A percentile compares a stretch with the other conserved stretches of the same genome.
These are phyloP conservation scores for Pygoscelis adeliae DNA, from an alignment of 2,113 vertebrate genomes.

Conservation along the genomic window DNA sequence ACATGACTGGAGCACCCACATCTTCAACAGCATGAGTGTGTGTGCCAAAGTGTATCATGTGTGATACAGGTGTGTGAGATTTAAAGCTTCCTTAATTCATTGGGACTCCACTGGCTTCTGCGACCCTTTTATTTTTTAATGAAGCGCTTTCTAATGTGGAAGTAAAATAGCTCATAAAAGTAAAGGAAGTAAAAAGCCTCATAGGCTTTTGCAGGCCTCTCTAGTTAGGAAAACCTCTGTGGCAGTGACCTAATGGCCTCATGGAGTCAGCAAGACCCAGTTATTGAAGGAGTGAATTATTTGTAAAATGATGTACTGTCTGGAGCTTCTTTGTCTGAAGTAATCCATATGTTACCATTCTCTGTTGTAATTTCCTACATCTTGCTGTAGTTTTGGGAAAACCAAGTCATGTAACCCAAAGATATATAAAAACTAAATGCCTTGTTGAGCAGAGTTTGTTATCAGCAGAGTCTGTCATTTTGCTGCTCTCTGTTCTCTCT, in stretches of 20 bases:
- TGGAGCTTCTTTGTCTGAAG: neutral
- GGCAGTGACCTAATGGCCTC: neutral
- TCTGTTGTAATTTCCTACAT: neutral
- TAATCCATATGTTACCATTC: fast-evolving
- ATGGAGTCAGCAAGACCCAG: neutral
- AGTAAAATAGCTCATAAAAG: neutral
- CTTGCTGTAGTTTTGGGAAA: neutral
- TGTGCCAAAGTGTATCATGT: fast-evolving
- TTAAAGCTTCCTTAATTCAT: neutral
- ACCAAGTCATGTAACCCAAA: fast-evolving
- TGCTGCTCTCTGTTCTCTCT: neutral
- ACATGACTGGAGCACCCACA: fast-evolving
- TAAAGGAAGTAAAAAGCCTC: neutral
- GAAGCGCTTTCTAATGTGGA: neutral
- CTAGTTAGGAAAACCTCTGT: neutral
- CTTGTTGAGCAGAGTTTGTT: neutral
- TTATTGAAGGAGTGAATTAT: neutral
- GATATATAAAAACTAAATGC: neutral
- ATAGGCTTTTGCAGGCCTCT: neutral
- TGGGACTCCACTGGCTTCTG: neutral
- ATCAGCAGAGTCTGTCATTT: neutral
- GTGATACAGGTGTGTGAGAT: neutral
- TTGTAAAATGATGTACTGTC: neutral
- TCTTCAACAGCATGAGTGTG: neutral
- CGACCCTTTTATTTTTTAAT: neutral